A percentile compares a stretch with the other conserved stretches of the same genome.
Evolutionary conservation across 2,888 invertebrate genomes (phyloP).

Genomic region (Xanthostigma xanthostigma): DNA sequence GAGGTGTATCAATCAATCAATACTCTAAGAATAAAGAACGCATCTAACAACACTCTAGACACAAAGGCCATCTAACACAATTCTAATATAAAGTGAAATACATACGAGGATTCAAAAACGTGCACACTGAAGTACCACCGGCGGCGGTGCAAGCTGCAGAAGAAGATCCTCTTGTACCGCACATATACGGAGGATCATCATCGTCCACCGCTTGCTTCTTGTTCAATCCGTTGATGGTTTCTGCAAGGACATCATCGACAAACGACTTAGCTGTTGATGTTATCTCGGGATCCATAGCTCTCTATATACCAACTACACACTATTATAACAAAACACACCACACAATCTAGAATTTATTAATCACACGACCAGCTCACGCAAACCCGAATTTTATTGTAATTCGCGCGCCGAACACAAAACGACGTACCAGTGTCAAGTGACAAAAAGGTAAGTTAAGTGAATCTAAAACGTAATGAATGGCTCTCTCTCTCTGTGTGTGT

Average conservation of each 20-base stretch:
- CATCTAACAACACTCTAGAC: too few relatives aligned
- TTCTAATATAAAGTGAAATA: conserved; percentile 11
- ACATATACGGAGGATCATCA: too few relatives aligned
- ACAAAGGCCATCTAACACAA: too few relatives aligned
- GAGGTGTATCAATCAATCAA: too few relatives aligned
- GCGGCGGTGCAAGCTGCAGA: background rate
- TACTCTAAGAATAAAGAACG: too few relatives aligned
- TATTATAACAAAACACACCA: conserved; percentile 7
- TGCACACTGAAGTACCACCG: conserved; percentile 31
- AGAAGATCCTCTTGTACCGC: background rate
- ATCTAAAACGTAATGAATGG: too few relatives aligned
- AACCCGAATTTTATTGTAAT: conserved; percentile 11
- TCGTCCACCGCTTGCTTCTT: conserved; percentile 13
- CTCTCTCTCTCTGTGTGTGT: too few relatives aligned
- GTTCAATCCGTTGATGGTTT: conserved; percentile 20
- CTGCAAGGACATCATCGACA: conserved; percentile 25
- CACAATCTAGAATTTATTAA: conserved; percentile 1
- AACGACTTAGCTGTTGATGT: conserved; percentile 22
- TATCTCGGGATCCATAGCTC: conserved; percentile 15
- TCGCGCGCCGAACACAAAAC: conserved; percentile 7
- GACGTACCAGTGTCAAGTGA: conserved; percentile 8
- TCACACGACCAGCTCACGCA: conserved; percentile 4
- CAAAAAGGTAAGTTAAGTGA: too few relatives aligned
- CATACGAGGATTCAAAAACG: conserved; percentile 35
- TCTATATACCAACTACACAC: conserved; percentile 6